Base-by-base conservation (phyloP, 2,113 vertebrate species). In the Columba janthina region DNA sequence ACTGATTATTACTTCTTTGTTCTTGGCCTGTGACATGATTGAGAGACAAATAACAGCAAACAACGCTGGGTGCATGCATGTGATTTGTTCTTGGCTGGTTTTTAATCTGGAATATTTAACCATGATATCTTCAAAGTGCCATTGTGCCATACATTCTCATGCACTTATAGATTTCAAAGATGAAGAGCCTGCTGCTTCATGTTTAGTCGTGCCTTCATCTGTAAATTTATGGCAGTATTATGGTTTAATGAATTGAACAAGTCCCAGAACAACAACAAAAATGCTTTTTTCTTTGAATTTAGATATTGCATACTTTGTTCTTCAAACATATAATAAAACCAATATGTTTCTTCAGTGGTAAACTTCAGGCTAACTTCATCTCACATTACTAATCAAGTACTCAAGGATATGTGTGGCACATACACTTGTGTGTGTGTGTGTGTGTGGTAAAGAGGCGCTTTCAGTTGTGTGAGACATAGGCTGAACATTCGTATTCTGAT, bases 401-500 rank as follows among this genome's bases (percentile, higher is more conserved):
- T 92, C 29, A 25, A 72, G 95, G 74, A 65, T 95, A 56, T 82
- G 53, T 73, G 51, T 29, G 40, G 46, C 93, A 54, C 93, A 70
- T 57, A 53, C 34, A 62, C 90, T n/a, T 77, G 60, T 57, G 28
- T 3, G 3, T 65, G 3, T 3, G 3, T 65, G 3, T 65, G 78
- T 89, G 84, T 88, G 64, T 65, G 76, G 91, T 92, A 87, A 85
- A 88, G 12, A 85, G 93, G 58, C 26, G 11, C 74, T 86, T 74
- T 94, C 88, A 61, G 93, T 75, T 17, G 11, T 96, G 80, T 69
- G 91, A 97, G 95, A 82, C 77, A 19, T 34, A 94, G 94, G 74
- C 96, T 97, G 91, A 96, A 86, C 95, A 97, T 97, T 98, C 92
- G 26, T 97, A 96, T 98, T 98, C 97, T 12, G n/a, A 97, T 73